Evolutionary conservation across 1,140 invertebrate species (phyloP).

Genomic region (Trachymyrmex cornetzi): DNA sequence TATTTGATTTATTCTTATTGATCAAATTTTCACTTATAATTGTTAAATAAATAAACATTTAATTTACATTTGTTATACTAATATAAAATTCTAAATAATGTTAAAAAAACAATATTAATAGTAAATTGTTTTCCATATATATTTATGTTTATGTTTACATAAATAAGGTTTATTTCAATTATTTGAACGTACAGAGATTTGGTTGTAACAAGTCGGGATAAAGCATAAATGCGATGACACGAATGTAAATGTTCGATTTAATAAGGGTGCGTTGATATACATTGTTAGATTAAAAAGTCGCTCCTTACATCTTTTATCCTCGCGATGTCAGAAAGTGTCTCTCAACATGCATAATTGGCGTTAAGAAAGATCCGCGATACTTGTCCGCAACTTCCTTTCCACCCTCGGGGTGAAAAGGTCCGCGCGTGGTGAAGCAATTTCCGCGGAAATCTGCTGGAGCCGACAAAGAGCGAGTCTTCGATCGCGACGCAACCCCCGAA

Average conservation of each 20-base stretch:
- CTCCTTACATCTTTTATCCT: not conserved
- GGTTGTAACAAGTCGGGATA: not conserved
- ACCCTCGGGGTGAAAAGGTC: constrained; percentile 7
- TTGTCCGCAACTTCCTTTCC: constrained; percentile 38
- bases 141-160: not conserved
- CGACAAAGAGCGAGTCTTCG: constrained; percentile 56
- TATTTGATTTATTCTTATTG: too few species aligned
- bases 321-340: constrained; percentile 5
- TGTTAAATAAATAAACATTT: constrained; percentile 4
- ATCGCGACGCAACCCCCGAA: constrained; percentile 31
- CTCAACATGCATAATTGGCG: constrained; percentile 32
- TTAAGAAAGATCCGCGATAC: constrained; percentile 30
- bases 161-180: not conserved
- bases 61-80: not conserved
- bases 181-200: not conserved
- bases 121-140: not conserved
- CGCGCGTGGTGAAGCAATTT: constrained; percentile 35
- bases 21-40: not conserved
- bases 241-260: not conserved
- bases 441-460: constrained; percentile 39
- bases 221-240: not conserved
- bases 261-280: not conserved
- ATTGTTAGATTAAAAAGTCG: constrained; percentile 1
- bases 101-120: not conserved
- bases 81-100: not conserved